Evolutionary conservation across 2,113 vertebrate genomes (phyloP).

Genomic region (Xiphophorus couchianus): DNA sequence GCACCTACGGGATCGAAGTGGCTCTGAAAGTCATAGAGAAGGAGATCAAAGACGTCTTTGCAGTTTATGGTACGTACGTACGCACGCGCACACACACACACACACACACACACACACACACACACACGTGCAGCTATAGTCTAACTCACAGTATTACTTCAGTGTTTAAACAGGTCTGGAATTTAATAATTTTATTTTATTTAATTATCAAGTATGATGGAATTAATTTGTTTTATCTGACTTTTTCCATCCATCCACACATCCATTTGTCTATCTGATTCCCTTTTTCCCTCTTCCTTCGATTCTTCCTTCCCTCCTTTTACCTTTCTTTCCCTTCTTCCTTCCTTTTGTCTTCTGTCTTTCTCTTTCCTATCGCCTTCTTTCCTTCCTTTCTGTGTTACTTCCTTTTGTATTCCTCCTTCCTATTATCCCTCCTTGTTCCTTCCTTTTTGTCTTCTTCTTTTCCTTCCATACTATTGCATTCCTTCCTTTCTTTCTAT

Average conservation of each 20-base stretch:
- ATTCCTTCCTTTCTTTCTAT: neutral
- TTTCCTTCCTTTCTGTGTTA: neutral
- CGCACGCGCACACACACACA: too few relatives aligned
- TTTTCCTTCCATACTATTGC: neutral
- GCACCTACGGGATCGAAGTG: constrained; percentile 92
- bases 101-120: too few relatives aligned
- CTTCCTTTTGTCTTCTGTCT: neutral
- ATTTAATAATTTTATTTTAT: too few relatives aligned
- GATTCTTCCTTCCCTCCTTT: neutral
- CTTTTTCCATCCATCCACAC: neutral
- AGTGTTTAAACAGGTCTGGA: too few relatives aligned
- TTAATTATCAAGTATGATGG: too few relatives aligned
- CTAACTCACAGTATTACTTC: too few relatives aligned
- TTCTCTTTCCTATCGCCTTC: neutral
- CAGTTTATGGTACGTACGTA: constrained; percentile 88
- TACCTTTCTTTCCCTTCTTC: too few relatives aligned
- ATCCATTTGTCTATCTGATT: constrained; percentile 2
- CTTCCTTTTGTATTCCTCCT: too few relatives aligned
- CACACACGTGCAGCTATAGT: constrained; percentile 16
- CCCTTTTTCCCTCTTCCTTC: neutral
- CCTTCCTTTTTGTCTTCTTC: neutral
- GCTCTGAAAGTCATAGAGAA: constrained; percentile 93
- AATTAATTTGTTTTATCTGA: too few relatives aligned
- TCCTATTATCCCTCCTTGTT: too few relatives aligned
- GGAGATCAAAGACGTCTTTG: constrained; percentile 99